Evolutionary conservation across 2,113 vertebrate genomes (phyloP).

Genomic region (Ctenodactylus gundi): DNA sequence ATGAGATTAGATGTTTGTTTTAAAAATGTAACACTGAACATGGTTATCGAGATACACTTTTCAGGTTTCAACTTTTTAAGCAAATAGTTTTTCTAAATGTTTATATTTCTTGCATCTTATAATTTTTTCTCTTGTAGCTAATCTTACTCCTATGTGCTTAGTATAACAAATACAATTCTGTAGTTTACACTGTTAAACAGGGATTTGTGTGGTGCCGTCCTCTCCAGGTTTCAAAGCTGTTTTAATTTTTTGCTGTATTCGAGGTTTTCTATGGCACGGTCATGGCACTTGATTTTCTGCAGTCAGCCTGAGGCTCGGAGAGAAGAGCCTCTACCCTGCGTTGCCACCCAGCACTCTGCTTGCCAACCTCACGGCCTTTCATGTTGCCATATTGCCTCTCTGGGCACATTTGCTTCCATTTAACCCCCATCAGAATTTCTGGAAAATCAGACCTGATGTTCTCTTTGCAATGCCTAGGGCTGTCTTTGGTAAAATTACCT

Average conservation of each 20-base stretch:
- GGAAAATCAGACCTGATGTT: not conserved
- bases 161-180: not conserved
- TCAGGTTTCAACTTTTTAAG: constrained; percentile 51
- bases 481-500: not conserved
- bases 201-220: not conserved
- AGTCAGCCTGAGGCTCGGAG: not conserved
- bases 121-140: constrained; percentile 40
- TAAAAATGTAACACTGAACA: constrained; percentile 25
- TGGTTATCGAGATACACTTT: constrained; percentile 18
- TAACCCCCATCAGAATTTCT: not conserved
- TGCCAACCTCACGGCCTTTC: no score
- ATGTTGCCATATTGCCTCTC: fast-evolving
- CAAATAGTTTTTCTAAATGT: constrained; percentile 59
- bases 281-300: not conserved
- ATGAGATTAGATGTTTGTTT: constrained; percentile 66
- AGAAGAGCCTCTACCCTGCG: no score
- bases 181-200: not conserved
- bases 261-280: not conserved
- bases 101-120: constrained; percentile 57
- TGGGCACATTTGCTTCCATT: not conserved
- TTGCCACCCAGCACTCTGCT: not conserved
- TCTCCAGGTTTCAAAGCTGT: not conserved
- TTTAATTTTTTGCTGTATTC: not conserved
- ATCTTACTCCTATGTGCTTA: constrained; percentile 44
- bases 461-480: not conserved